Percentiles rank a stretch among this genome's conserved stretches.
These are phyloP conservation scores for Drosophila tropicalis DNA, from an alignment of 1,140 invertebrate species.

Conservation along the genomic window DNA sequence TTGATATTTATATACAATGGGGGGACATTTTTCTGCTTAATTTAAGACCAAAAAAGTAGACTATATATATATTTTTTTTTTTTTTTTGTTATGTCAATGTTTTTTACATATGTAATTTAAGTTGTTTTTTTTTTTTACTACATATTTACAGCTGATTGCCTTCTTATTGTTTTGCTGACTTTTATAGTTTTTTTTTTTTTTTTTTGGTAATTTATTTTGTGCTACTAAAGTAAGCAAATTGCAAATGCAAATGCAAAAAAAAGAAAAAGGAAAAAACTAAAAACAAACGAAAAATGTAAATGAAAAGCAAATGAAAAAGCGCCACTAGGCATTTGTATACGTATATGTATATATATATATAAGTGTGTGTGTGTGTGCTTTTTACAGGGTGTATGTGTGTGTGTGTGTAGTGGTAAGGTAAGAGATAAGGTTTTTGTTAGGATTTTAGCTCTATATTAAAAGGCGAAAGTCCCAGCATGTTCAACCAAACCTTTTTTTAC, in stretches of 20 bases:
- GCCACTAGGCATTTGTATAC: conserved; percentile 4
- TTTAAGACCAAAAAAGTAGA: background rate
- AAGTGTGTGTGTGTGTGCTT: conserved; percentile 33
- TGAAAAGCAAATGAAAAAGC: conserved; percentile 2
- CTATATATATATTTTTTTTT: too few relatives aligned
- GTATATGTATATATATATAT: background rate
- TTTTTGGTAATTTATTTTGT: conserved; percentile 10
- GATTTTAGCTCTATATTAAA: background rate
- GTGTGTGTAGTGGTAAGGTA: background rate
- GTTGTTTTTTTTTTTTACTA: background rate
- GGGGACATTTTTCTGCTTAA: background rate
- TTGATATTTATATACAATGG: too few relatives aligned
- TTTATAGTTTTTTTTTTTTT: background rate
- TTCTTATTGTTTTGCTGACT: background rate
- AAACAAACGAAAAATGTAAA: background rate
- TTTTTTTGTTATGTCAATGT: background rate
- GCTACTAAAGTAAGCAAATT: conserved; percentile 11
- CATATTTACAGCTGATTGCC: conserved; percentile 3
- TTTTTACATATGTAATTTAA: background rate
- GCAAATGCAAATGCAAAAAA: conserved; percentile 2
- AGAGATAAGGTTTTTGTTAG: conserved; percentile 26
- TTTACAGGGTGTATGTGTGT: conserved; percentile 36
- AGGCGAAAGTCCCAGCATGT: conserved; percentile 2
- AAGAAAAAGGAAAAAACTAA: too few relatives aligned
- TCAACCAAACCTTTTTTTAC: conserved; percentile 40